A percentile compares a stretch with the other conserved stretches of the same genome.
These are phyloP conservation scores for Tineola bisselliella DNA, from an alignment of 2,888 invertebrate genomes.

Conservation along the genomic window DNA sequence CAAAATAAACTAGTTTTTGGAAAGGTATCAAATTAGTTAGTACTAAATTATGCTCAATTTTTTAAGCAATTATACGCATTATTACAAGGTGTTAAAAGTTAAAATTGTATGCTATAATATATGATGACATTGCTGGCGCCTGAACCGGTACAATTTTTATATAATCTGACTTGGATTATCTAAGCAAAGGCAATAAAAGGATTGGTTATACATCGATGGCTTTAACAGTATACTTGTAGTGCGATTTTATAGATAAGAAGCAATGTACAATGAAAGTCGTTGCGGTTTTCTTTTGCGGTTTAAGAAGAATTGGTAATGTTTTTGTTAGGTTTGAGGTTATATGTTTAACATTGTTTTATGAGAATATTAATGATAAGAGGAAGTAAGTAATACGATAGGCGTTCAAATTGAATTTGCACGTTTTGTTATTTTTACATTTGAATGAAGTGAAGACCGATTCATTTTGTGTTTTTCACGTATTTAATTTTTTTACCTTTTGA, in stretches of 20 bases:
- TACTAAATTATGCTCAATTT: not conserved
- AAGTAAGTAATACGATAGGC: not conserved
- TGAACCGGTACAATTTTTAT: not conserved
- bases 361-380: not conserved
- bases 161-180: conserved; percentile 4
- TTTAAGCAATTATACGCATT: not conserved
- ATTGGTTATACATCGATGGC: not conserved
- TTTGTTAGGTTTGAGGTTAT: not conserved
- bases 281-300: not conserved
- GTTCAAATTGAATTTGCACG: too few relatives aligned
- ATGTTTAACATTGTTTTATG: not conserved
- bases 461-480: too few relatives aligned
- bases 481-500: too few relatives aligned
- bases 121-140: not conserved
- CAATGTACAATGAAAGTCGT: not conserved
- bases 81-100: not conserved
- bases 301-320: not conserved
- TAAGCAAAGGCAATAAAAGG: not conserved
- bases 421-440: too few relatives aligned
- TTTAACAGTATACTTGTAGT: too few relatives aligned
- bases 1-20: not conserved
- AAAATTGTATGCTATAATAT: not conserved
- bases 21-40: not conserved
- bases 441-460: too few relatives aligned
- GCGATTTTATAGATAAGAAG: not conserved